A percentile compares a stretch with the other conserved stretches of the same genome.
Conservation (phyloP, 1,140 invertebrate genomes). For the Trichogramma pretiosum region DNA sequence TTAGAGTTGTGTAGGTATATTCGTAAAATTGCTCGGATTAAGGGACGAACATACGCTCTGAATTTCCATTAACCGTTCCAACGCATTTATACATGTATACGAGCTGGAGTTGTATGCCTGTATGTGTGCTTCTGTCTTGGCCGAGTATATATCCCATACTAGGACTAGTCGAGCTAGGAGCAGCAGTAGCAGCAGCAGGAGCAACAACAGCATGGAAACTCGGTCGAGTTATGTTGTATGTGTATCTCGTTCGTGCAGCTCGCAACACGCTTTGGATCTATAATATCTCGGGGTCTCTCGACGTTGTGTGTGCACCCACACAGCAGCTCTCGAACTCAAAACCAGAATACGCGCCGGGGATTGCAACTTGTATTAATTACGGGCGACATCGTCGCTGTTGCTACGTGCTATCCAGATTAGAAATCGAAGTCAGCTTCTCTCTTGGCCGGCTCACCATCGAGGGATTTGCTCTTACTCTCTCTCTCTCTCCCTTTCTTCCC, state of each 20-base stretch:
- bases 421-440: constrained; percentile 35
- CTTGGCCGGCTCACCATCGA: too few species aligned
- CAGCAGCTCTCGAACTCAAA: constrained; percentile 40
- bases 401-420: constrained; percentile 40
- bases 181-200: too few species aligned
- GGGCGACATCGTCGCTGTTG: constrained; percentile 41
- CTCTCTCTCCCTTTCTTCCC: too few species aligned
- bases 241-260: not conserved
- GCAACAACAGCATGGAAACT: too few species aligned
- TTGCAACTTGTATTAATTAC: constrained; percentile 48
- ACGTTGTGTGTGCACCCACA: constrained; percentile 31
- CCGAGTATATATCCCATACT: too few species aligned
- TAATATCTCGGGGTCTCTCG: constrained; percentile 20
- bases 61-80: constrained; percentile 45
- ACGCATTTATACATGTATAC: too few species aligned
- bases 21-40: constrained; percentile 41
- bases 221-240: not conserved
- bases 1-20: too few species aligned
- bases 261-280: not conserved
- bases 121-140: too few species aligned
- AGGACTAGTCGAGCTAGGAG: too few species aligned
- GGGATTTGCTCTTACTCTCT: too few species aligned
- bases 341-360: constrained; percentile 40
- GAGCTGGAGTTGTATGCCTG: too few species aligned
- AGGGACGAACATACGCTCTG: constrained; percentile 34